phyloP scores from a whole-genome alignment of 2,888 invertebrate genomes.

The Nomada ferruginata region DNA sequence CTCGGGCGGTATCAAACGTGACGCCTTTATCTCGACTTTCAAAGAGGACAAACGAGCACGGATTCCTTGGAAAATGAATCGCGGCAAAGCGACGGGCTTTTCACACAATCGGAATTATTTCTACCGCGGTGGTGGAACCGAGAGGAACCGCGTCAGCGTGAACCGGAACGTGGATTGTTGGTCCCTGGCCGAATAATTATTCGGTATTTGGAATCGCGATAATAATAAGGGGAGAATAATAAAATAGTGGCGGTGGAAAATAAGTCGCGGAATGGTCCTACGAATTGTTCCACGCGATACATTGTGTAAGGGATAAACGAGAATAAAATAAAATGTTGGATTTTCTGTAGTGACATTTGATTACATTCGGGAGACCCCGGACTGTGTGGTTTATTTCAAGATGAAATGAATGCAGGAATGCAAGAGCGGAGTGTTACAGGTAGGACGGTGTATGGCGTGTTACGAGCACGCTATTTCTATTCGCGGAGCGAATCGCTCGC shows the following conservation, averaged over 20 bases:
- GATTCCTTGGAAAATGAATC: conserved; percentile 39
- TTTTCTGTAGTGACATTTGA: too few relatives aligned
- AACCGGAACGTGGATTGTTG: not conserved
- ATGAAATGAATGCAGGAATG: not conserved
- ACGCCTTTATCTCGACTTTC: conserved; percentile 40
- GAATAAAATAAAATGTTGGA: too few relatives aligned
- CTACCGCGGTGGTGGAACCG: not conserved
- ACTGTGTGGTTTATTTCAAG: too few relatives aligned
- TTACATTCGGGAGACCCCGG: too few relatives aligned
- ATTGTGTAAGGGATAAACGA: too few relatives aligned
- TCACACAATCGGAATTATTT: conserved; percentile 26
- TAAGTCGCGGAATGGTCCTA: too few relatives aligned
- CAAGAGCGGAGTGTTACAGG: not conserved
- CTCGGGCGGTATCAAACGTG: conserved; percentile 56
- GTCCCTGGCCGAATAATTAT: too few relatives aligned
- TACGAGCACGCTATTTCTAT: conserved; percentile 25
- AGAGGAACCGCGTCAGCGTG: not conserved
- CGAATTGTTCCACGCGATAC: too few relatives aligned
- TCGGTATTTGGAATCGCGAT: too few relatives aligned
- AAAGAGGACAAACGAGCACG: conserved; percentile 41
- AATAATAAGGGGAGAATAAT: too few relatives aligned
- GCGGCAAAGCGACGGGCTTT: not conserved
- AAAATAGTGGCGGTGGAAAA: too few relatives aligned
- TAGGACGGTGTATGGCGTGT: not conserved
- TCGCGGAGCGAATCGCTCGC: conserved; percentile 24